Base-by-base conservation (phyloP, 2,888 invertebrate species). In the Protodeltote pygarga region DNA sequence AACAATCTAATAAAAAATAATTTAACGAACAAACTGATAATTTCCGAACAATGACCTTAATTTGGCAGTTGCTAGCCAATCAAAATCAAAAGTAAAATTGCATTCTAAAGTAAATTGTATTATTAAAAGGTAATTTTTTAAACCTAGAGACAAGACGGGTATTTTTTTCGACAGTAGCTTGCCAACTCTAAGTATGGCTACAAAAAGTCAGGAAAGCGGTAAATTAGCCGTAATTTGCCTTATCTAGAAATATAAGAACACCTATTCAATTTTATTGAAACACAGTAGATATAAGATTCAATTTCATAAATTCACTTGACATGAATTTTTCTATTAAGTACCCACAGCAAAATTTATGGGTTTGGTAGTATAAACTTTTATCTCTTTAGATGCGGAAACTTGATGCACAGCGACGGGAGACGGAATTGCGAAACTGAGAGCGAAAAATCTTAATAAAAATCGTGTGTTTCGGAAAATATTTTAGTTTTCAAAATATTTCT, bases 271-370 rank as follows among this genome's bases (percentile, higher is more conserved):
- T 23, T 35, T 37, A 54, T 48, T 54, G 48, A 54, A 25, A 48
- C 62, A 55, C 38, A 47, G 21, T 42, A n/a, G n/a, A n/a, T n/a
- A n/a, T n/a, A 8, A 38, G 19, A 24, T 31, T 39, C 39, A 20
- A 58, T 50, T 45, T 38, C 45, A 51, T 34, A 44, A 45, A 60
- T 13, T 54, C 33, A 24, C 48, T 16, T 32, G 34, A 49, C 49
- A 42, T 49, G 44, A 44, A 60, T 42, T 60, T 46, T 54, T 65
- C 49, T 55, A 65, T 50, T 60, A 63, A 16, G n/a, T n/a, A 35
- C 1, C 20, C 13, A 11, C n/a, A n/a, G n/a, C n/a, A n/a, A n/a
- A 62, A 57, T 57, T 45, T 62, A 55, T 50, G n/a, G n/a, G n/a
- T n/a, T 48, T 28, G 38, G 27, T 21, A 37, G 23, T 39, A 46